Evolutionary conservation across 2,888 invertebrate species (phyloP).

Genomic region (Ptilodon capucinus): DNA sequence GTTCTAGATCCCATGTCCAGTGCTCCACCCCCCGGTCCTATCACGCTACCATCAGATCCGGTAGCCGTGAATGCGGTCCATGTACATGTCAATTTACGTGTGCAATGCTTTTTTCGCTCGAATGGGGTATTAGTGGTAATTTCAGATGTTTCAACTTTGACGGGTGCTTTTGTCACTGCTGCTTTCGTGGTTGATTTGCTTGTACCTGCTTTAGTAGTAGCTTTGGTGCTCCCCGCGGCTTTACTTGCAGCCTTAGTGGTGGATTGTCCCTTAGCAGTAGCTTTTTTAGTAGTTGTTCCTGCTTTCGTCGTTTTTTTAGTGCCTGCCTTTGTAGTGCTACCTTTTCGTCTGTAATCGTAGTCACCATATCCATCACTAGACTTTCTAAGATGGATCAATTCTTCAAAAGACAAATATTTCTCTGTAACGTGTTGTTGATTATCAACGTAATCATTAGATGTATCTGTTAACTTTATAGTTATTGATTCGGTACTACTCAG

Average conservation of each 20-base stretch:
- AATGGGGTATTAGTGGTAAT: constrained; percentile 59
- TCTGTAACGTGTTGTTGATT: constrained; percentile 49
- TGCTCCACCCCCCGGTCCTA: constrained; percentile 21
- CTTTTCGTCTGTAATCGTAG: constrained; percentile 41
- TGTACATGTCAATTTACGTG: constrained; percentile 70
- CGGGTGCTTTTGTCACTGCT: constrained; percentile 1
- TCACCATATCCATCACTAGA: constrained; percentile 40
- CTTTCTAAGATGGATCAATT: constrained; percentile 69
- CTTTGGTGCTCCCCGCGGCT: background rate
- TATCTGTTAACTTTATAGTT: constrained; percentile 47
- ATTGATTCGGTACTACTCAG: constrained; percentile 56
- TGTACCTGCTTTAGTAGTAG: background rate
- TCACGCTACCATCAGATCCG: constrained; percentile 40
- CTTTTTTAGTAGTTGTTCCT: constrained; percentile 1
- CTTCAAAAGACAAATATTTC: constrained; percentile 74
- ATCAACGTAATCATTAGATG: constrained; percentile 18
- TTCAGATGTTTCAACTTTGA: constrained; percentile 24
- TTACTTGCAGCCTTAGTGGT: constrained; percentile 3
- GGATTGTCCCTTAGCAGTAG: background rate
- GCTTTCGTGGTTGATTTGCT: constrained; percentile 3
- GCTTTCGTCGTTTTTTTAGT: background rate
- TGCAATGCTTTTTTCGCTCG: constrained; percentile 59
- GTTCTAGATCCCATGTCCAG: constrained; percentile 53
- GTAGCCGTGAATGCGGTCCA: constrained; percentile 60
- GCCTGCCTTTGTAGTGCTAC: constrained; percentile 1